Percentiles rank a stretch among this genome's conserved stretches.
Evolutionary conservation across 2,888 invertebrate genomes (phyloP).

Genomic region (Cheilosia urbana): DNA sequence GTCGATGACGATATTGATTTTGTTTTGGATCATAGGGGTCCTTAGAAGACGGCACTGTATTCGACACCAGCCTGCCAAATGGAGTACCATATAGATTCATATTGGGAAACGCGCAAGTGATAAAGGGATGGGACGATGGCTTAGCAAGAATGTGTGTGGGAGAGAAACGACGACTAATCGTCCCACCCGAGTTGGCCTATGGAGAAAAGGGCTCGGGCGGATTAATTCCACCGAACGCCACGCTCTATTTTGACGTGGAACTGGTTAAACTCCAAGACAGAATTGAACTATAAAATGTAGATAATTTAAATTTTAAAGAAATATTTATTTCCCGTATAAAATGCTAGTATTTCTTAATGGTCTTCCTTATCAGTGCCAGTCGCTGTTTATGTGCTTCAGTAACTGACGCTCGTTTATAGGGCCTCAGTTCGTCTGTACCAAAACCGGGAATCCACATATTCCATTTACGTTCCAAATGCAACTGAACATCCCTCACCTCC

Average conservation of each 20-base stretch:
- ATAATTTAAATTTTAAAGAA: not conserved
- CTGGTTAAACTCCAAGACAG: constrained; percentile 22
- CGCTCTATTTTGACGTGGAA: constrained; percentile 48
- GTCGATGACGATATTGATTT: not conserved
- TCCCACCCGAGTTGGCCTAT: constrained; percentile 52
- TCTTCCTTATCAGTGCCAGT: constrained; percentile 94
- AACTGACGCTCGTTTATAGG: constrained; percentile 94
- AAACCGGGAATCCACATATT: constrained; percentile 99
- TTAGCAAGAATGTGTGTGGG: constrained; percentile 95
- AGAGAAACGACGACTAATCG: constrained; percentile 41
- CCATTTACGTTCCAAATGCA: constrained; percentile 96
- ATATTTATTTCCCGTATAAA: constrained; percentile 62
- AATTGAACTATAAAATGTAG: constrained; percentile 30
- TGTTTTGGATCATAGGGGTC: constrained; percentile 18
- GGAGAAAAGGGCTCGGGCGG: constrained; percentile 33
- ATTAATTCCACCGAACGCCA: constrained; percentile 42
- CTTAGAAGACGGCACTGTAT: constrained; percentile 37
- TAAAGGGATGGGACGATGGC: constrained; percentile 97
- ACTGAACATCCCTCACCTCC: constrained; percentile 96
- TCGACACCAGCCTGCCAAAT: constrained; percentile 90
- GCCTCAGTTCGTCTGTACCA: constrained; percentile 96
- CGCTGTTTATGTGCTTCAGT: constrained; percentile 98
- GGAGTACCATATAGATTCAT: constrained; percentile 95
- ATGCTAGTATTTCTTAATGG: constrained; percentile 92
- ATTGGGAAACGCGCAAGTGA: constrained; percentile 94